phyloP scores from a whole-genome alignment of 2,797 vertebrate genomes.

The Synaphobranchus kaupii region DNA sequence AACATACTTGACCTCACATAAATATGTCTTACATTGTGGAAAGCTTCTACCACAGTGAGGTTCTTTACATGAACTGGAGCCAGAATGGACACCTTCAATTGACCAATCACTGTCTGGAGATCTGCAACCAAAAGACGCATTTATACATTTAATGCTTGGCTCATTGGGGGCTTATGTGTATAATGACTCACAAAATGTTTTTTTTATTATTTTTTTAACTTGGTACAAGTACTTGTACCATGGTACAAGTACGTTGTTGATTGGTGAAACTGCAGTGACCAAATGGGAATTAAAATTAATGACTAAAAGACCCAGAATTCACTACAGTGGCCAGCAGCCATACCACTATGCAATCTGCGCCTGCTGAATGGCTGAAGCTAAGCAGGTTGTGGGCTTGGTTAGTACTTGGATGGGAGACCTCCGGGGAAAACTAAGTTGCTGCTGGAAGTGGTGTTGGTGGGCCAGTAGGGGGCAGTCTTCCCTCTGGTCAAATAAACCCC shows the following conservation, averaged over 20 bases:
- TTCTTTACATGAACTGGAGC: background rate
- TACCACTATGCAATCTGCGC: too few species aligned
- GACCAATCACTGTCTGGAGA: constrained; percentile 1
- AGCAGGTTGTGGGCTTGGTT: too few species aligned
- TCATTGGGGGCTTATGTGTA: background rate
- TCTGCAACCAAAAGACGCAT: background rate
- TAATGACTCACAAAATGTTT: background rate
- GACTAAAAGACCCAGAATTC: too few species aligned
- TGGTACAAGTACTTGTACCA: background rate
- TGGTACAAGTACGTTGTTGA: background rate
- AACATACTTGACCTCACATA: background rate
- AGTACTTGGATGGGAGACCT: too few species aligned
- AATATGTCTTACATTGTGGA: background rate
- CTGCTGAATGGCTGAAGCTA: too few species aligned
- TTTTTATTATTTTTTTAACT: background rate
- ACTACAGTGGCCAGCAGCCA: background rate
- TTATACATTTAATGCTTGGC: background rate
- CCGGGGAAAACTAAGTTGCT: too few species aligned
- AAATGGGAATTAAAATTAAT: background rate
- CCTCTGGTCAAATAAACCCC: too few species aligned
- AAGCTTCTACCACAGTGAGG: background rate
- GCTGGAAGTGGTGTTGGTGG: too few species aligned
- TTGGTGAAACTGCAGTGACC: background rate
- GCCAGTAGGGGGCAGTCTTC: too few species aligned
- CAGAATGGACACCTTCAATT: background rate